Evolutionary conservation across 2,797 vertebrate species (phyloP), one percentile per base, ranked within the genome.

Genomic region (Ctenochaetus hawaiiensis): DNA sequence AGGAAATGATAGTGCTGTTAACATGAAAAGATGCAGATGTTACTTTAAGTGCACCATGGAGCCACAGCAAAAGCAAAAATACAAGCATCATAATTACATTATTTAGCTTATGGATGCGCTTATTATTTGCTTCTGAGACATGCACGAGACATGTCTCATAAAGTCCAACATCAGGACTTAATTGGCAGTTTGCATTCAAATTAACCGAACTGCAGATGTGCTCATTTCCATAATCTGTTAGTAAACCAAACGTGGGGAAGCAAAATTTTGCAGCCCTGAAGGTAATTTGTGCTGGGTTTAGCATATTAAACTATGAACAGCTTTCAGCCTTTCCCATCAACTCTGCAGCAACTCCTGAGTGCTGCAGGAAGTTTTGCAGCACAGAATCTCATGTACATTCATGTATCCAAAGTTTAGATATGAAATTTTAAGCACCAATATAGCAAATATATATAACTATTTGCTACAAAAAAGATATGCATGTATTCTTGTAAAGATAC

Each of bases 181-280:
- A 60, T 67, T 70, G n/a, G 13, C 47, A 60, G 26, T 59, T 67
- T 72, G n/a, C 26, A 62, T 67, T 77, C 8, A 22, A 54, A 78
- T 74, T 7, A 64, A 79, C 45, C 34, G 13, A 54, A 39, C 43
- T 45, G 48, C 78, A 78, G 61, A 81, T 73, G 17, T 52, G 43
- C 57, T 63, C 34, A 52, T 79, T 81, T 64, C 48, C 69, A 79
- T 78, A 22, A 54, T 69, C 49, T 73, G 20, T 72, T 52, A 30
- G 26, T 75, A 52, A 82, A 67, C 51, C 48, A 75, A 57, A 69
- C 12, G 11, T 48, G 53, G 37, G n/a, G 60, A 62, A 61, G 44
- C 43, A 60, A 54, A 44, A 44, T 58, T 56, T 48, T 61, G 34
- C 22, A 34, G 44, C 71, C 30, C 60, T 48, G 43, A 51, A 34